phyloP scores from a whole-genome alignment of 2,797 vertebrate genomes.

The Tokudaia tokunoshimensis region DNA sequence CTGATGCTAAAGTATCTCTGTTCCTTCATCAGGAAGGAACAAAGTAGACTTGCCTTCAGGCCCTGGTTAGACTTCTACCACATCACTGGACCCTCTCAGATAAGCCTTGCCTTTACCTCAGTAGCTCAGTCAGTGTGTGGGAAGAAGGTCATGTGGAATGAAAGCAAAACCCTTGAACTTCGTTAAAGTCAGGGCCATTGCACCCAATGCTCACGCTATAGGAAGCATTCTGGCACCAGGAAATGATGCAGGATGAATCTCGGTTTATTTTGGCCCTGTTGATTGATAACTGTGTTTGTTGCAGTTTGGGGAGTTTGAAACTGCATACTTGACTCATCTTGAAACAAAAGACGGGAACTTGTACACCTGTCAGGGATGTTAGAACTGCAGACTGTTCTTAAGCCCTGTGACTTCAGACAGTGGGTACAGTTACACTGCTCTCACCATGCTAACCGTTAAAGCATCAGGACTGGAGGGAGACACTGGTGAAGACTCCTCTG shows the following conservation, averaged over 20 bases:
- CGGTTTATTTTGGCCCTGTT: conserved; percentile 38
- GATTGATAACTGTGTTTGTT: conserved; percentile 27
- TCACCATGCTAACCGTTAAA: background rate
- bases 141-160: background rate
- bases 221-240: background rate
- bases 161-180: conserved; percentile 25
- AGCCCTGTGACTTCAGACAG: background rate
- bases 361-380: background rate
- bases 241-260: background rate
- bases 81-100: background rate
- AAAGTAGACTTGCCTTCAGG: conserved; percentile 2
- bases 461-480: background rate
- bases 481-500: background rate
- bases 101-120: background rate
- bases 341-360: background rate
- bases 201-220: background rate
- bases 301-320: conserved; percentile 37
- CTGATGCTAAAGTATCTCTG: background rate
- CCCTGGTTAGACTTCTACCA: background rate
- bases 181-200: background rate
- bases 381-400: background rate
- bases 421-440: background rate
- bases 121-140: background rate
- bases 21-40: conserved; percentile 54
- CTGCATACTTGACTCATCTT: conserved; percentile 37